These are phyloP conservation scores for Perdita meconis DNA, from an alignment of 2,888 invertebrate genomes.

Conservation along the genomic window DNA sequence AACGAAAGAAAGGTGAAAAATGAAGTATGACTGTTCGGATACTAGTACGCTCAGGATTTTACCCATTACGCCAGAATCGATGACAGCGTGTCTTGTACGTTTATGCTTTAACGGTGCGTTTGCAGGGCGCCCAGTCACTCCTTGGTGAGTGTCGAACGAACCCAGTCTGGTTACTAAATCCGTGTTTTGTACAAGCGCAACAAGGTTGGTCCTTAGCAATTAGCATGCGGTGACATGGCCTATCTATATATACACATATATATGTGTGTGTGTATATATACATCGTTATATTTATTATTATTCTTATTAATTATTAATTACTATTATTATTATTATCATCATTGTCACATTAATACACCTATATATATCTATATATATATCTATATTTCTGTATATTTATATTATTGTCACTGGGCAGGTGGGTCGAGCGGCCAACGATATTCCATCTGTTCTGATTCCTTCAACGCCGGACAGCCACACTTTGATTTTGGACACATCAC, in stretches of 20 bases:
- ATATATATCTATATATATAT: conserved; percentile 44
- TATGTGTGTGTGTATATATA: conserved; percentile 51
- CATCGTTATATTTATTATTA: conserved; percentile 69
- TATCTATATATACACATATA: conserved; percentile 70
- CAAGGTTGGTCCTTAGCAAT: conserved; percentile 84
- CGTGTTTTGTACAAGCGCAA: conserved; percentile 84
- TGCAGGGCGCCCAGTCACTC: conserved; percentile 84
- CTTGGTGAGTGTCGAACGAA: conserved; percentile 83
- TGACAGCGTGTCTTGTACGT: conserved; percentile 76
- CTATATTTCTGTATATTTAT: conserved; percentile 70
- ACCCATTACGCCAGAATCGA: conserved; percentile 75
- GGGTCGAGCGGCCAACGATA: conserved; percentile 77
- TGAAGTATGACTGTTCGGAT: conserved; percentile 62
- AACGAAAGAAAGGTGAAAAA: conserved; percentile 29
- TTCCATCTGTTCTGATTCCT: conserved; percentile 63
- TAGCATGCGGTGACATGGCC: conserved; percentile 84
- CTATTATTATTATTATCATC: conserved; percentile 68
- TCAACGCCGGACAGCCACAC: conserved; percentile 54
- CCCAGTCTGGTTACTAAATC: conserved; percentile 84
- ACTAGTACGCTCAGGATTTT: conserved; percentile 75
- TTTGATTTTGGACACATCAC: conserved; percentile 65
- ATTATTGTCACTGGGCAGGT: conserved; percentile 76
- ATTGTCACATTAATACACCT: conserved; percentile 66
- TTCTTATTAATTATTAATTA: conserved; percentile 68
- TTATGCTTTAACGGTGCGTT: conserved; percentile 83